A percentile compares a stretch with the other conserved stretches of the same genome.
phyloP scores from a whole-genome alignment of 1,140 invertebrate genomes.

The Dreissena polymorpha region DNA sequence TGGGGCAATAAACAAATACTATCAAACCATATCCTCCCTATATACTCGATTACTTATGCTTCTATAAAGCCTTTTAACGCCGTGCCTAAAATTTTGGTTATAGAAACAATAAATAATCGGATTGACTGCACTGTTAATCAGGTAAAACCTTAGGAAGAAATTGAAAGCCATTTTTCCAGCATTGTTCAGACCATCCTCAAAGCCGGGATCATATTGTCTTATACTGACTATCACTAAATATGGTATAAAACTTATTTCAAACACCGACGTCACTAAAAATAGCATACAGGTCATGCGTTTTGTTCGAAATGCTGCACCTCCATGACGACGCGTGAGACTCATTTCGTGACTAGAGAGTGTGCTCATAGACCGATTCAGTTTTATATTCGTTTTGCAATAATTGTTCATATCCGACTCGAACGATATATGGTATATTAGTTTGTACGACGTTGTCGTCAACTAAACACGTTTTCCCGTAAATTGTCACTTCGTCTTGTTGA shows the following conservation, averaged over 20 bases:
- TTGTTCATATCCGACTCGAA: background rate
- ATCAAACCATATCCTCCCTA: no score
- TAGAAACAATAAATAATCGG: slow-evolving; percentile 39
- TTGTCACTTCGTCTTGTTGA: background rate
- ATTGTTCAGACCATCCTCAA: slow-evolving; percentile 2
- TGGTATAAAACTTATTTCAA: slow-evolving; percentile 52
- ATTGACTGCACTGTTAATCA: slow-evolving; percentile 49
- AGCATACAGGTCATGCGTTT: slow-evolving; percentile 50
- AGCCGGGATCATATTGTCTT: slow-evolving; percentile 19
- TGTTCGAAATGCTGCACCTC: slow-evolving; percentile 28
- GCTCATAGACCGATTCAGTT: slow-evolving; percentile 13
- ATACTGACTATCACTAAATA: slow-evolving; percentile 36
- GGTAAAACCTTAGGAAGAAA: slow-evolving; percentile 44
- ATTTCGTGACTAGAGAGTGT: slow-evolving; percentile 37
- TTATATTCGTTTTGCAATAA: slow-evolving; percentile 9
- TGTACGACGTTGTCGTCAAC: slow-evolving; percentile 29
- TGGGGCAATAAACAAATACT: no score
- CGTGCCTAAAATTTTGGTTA: slow-evolving; percentile 51
- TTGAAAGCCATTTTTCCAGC: slow-evolving; percentile 34
- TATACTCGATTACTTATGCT: no score
- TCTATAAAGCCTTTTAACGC: slow-evolving; percentile 16
- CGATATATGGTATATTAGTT: slow-evolving; percentile 28
- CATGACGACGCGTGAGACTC: slow-evolving; percentile 34
- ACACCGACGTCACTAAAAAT: slow-evolving; percentile 49
- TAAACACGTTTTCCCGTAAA: slow-evolving; percentile 27